Percentiles rank a stretch among this genome's conserved stretches.
phyloP scores from a whole-genome alignment of 2,888 invertebrate genomes.

The Pycnomerus fuliginosus region DNA sequence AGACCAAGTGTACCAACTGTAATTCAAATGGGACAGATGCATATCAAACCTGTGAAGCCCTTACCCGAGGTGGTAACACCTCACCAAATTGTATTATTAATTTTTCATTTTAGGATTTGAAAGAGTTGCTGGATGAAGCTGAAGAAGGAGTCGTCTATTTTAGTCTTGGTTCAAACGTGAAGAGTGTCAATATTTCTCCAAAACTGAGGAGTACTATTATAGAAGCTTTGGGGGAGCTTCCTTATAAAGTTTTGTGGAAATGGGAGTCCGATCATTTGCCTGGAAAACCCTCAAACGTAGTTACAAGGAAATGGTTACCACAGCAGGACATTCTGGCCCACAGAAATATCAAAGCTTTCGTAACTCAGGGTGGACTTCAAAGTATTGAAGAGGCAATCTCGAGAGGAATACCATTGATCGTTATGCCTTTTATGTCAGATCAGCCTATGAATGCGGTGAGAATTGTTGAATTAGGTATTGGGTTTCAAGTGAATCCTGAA shows the following conservation, averaged over 20 bases:
- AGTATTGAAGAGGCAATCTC: slow-evolving; percentile 30
- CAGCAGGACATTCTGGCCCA: slow-evolving; percentile 32
- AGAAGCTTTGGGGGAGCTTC: slow-evolving; percentile 21
- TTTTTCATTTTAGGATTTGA: slow-evolving; percentile 37
- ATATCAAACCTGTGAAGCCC: slow-evolving; percentile 12
- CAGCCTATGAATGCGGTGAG: slow-evolving; percentile 31
- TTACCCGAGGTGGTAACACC: slow-evolving; percentile 10
- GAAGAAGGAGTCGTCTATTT: slow-evolving; percentile 48
- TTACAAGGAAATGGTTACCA: slow-evolving; percentile 49
- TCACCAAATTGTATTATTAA: neutral
- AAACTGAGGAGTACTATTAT: slow-evolving; percentile 20
- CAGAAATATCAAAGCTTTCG: slow-evolving; percentile 16
- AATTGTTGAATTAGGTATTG: slow-evolving; percentile 32
- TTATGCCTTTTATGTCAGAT: slow-evolving; percentile 30
- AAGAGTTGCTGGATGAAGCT: slow-evolving; percentile 39
- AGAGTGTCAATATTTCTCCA: slow-evolving; percentile 26
- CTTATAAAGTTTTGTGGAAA: slow-evolving; percentile 30
- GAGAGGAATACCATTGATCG: slow-evolving; percentile 28
- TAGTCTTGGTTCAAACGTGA: slow-evolving; percentile 51
- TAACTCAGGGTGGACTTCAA: slow-evolving; percentile 30
- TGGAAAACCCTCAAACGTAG: slow-evolving; percentile 47
- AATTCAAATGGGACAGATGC: slow-evolving; percentile 10
- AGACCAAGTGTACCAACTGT: slow-evolving; percentile 6
- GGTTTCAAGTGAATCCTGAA: slow-evolving; percentile 28
- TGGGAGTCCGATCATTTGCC: slow-evolving; percentile 40